Conservation (phyloP, 2,797 vertebrate genomes). For the Pangasius djambal region DNA sequence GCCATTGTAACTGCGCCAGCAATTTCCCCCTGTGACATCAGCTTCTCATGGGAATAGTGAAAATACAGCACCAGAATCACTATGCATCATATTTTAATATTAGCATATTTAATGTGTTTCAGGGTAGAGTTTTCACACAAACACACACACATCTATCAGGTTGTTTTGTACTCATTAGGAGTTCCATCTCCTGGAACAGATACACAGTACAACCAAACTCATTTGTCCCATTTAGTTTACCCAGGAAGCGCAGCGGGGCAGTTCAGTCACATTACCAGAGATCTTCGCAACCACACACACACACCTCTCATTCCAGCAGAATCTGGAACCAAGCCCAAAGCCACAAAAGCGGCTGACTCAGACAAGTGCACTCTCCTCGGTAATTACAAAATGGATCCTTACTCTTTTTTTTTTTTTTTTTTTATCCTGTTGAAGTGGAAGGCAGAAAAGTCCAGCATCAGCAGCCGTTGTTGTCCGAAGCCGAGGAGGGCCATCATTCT, state of each 20-base stretch:
- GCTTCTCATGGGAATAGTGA: background rate
- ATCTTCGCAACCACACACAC: slow-evolving; percentile 22
- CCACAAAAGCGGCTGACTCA: slow-evolving; percentile 55
- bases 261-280: slow-evolving; percentile 9
- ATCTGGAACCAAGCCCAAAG: slow-evolving; percentile 31
- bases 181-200: background rate
- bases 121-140: background rate
- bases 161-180: background rate
- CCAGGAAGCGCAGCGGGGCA: background rate
- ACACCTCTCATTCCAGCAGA: background rate
- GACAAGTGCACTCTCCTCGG: slow-evolving; percentile 35
- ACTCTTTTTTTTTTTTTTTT: slow-evolving; percentile 38
- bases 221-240: slow-evolving; percentile 31
- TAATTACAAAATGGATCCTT: slow-evolving; percentile 57
- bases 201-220: background rate
- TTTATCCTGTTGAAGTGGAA: slow-evolving; percentile 47
- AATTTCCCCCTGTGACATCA: background rate
- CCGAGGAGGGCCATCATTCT: slow-evolving; percentile 42
- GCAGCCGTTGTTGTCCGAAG: slow-evolving; percentile 56
- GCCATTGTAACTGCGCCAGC: background rate
- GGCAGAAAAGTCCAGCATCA: slow-evolving; percentile 52
- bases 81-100: background rate
- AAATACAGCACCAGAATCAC: background rate
- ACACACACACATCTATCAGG: background rate
- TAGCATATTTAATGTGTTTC: background rate